Percentiles rank a stretch among this genome's conserved stretches.
Conservation (phyloP, 2,797 vertebrate genomes). For the Agapornis canus region DNA sequence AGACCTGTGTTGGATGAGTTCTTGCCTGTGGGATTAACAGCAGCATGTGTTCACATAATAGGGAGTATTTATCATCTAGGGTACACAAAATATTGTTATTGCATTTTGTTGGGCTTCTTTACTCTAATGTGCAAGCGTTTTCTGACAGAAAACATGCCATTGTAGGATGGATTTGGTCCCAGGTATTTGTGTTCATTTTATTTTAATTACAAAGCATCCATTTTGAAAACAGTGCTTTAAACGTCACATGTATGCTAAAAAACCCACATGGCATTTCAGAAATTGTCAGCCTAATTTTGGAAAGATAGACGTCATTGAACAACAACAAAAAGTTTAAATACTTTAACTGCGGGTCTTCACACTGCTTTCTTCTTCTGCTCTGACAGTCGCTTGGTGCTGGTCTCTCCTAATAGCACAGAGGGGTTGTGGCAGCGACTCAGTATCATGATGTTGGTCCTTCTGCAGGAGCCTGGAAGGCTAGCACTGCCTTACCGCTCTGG, state of each 20-base stretch:
- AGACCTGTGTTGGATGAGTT: neutral
- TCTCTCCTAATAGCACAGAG: neutral
- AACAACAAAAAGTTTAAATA: neutral
- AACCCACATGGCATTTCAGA: rapidly evolving
- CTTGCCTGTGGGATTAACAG: neutral
- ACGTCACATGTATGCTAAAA: rapidly evolving
- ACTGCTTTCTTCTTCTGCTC: rapidly evolving
- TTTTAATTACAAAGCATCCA: rapidly evolving
- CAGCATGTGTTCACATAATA: neutral
- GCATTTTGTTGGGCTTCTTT: neutral
- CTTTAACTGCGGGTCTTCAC: neutral
- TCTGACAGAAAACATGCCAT: neutral
- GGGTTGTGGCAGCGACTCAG: rapidly evolving
- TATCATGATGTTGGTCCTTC: rapidly evolving
- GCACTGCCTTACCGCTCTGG: neutral
- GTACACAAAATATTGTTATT: neutral
- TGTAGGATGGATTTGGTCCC: neutral
- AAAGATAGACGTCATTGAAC: neutral
- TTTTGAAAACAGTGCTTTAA: neutral
- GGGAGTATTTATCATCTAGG: neutral
- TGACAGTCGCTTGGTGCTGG: rapidly evolving
- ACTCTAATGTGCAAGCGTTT: neutral
- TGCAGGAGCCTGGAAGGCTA: neutral
- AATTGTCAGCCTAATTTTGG: neutral
- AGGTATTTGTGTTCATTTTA: neutral